These are phyloP conservation scores for Unio pictorum DNA, from an alignment of 2,888 invertebrate genomes.

Conservation along the genomic window DNA sequence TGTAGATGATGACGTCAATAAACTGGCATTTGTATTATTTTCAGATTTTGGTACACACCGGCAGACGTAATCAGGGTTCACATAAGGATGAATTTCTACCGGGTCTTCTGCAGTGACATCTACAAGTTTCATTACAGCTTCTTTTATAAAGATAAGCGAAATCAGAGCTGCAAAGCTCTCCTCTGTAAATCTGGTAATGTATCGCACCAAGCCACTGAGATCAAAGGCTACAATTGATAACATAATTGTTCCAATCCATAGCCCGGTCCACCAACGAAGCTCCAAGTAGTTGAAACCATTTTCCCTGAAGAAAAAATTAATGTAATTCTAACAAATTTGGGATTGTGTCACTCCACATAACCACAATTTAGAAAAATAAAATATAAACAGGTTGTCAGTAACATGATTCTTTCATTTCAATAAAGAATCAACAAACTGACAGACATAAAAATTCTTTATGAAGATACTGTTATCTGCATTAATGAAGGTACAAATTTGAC, in stretches of 20 bases:
- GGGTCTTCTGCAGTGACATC: constrained; percentile 68
- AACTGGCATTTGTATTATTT: background rate
- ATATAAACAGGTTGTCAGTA: too few relatives aligned
- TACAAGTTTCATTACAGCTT: constrained; percentile 94
- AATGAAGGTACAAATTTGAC: too few relatives aligned
- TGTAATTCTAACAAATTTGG: too few relatives aligned
- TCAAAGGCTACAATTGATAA: constrained; percentile 92
- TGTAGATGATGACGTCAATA: background rate
- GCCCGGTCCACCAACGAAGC: constrained; percentile 96
- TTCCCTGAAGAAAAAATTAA: constrained; percentile 72
- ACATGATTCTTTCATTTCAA: too few relatives aligned
- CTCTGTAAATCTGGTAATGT: constrained; percentile 97
- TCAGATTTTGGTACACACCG: constrained; percentile 29
- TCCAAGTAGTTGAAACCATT: constrained; percentile 93
- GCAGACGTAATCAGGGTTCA: constrained; percentile 39
- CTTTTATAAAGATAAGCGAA: constrained; percentile 97
- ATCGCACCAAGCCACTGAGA: constrained; percentile 95
- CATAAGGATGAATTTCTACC: constrained; percentile 38
- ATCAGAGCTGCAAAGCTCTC: constrained; percentile 98
- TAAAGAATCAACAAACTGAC: too few relatives aligned
- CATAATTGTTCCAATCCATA: constrained; percentile 92
- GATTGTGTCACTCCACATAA: too few relatives aligned
- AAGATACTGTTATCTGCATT: too few relatives aligned
- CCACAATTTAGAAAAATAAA: too few relatives aligned
- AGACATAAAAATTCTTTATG: too few relatives aligned